Conservation (phyloP, 2,113 vertebrate species). For the Phyllostomus hastatus region DNA sequence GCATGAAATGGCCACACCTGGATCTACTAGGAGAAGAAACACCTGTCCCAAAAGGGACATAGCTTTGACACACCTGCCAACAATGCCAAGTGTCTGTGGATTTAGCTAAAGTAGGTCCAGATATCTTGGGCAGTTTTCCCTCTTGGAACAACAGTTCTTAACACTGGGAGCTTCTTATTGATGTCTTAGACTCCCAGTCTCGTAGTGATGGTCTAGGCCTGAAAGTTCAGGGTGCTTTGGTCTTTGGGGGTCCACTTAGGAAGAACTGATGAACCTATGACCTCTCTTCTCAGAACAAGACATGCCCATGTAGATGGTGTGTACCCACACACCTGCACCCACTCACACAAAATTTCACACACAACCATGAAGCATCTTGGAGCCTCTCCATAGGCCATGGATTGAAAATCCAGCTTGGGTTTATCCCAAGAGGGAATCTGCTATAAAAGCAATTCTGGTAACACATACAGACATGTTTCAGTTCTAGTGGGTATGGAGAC, state of each 20-base stretch:
- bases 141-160: neutral
- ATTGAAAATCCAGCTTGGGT: neutral
- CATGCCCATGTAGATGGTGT: neutral
- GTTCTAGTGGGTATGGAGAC: neutral
- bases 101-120: neutral
- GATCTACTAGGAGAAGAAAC: neutral
- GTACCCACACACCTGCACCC: fast-evolving
- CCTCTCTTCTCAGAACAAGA: neutral
- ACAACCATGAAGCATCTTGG: neutral
- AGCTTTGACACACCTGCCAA: neutral
- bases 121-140: neutral
- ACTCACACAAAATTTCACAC: neutral
- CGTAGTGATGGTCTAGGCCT: neutral
- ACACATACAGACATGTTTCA: neutral
- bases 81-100: fast-evolving
- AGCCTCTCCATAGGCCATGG: neutral
- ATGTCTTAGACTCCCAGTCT: neutral
- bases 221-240: neutral
- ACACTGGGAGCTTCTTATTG: neutral
- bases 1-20: too few relatives aligned
- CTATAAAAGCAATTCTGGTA: neutral
- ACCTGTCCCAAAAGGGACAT: neutral
- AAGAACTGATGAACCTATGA: neutral
- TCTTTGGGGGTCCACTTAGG: neutral
- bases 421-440: neutral